These are phyloP conservation scores for Leptonema lineaticorne DNA, from an alignment of 1,140 invertebrate genomes.

Conservation along the genomic window DNA sequence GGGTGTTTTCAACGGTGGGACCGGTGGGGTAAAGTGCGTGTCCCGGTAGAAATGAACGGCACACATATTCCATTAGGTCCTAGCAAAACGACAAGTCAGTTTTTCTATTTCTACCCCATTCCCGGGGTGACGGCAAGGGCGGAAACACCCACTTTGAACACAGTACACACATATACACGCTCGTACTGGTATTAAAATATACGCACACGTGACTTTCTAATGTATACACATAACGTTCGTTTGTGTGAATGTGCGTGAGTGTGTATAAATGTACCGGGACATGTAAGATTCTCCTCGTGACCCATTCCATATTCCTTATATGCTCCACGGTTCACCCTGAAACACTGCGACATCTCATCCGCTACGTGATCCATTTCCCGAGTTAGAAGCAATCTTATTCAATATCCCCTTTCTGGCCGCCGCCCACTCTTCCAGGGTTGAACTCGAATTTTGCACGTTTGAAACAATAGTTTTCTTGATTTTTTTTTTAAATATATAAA, in stretches of 20 bases:
- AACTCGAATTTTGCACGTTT: not conserved
- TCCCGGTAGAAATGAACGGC: conserved; percentile 27
- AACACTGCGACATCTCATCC: conserved; percentile 61
- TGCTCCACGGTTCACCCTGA: conserved; percentile 46
- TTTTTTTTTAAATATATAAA: too few relatives aligned
- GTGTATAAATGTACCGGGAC: too few relatives aligned
- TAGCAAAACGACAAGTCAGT: conserved; percentile 34
- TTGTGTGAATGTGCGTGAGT: not conserved
- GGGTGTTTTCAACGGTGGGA: not conserved
- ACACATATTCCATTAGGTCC: conserved; percentile 38
- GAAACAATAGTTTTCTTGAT: not conserved
- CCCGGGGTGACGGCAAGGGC: too few relatives aligned
- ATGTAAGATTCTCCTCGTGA: conserved; percentile 40
- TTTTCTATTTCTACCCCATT: conserved; percentile 26
- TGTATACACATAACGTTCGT: not conserved
- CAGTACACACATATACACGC: not conserved
- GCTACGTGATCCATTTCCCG: conserved; percentile 60
- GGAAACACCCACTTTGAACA: not conserved
- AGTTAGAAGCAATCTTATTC: conserved; percentile 61
- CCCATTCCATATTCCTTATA: conserved; percentile 35
- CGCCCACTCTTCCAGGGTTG: conserved; percentile 33
- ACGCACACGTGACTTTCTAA: too few relatives aligned
- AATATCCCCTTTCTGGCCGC: conserved; percentile 51
- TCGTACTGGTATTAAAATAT: not conserved
- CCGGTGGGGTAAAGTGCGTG: conserved; percentile 17